These are phyloP conservation scores for Rutpela maculata DNA, from an alignment of 2,888 invertebrate genomes.

Conservation along the genomic window DNA sequence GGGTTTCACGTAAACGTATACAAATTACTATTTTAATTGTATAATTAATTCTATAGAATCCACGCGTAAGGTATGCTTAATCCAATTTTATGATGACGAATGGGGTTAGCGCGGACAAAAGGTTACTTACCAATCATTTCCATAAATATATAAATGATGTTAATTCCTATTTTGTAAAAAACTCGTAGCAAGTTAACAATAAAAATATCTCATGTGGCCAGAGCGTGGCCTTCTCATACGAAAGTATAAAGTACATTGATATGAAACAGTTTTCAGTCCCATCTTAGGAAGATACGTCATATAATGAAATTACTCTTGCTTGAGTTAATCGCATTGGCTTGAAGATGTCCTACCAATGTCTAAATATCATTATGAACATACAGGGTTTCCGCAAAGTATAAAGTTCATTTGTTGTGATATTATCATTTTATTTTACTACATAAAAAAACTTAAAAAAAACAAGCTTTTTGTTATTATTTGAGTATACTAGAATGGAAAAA, in stretches of 20 bases:
- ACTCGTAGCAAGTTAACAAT: neutral
- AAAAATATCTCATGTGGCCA: neutral
- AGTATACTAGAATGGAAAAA: no score
- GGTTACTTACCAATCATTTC: constrained; percentile 23
- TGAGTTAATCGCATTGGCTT: no score
- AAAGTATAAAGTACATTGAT: neutral
- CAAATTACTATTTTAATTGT: constrained; percentile 2
- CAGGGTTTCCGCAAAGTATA: no score
- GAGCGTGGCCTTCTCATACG: neutral
- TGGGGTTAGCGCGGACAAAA: constrained; percentile 6
- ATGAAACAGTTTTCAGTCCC: no score
- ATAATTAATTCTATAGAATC: neutral
- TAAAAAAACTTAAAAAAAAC: no score
- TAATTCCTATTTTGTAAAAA: constrained; percentile 13
- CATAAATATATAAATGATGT: constrained; percentile 34
- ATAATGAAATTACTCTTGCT: no score
- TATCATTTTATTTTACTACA: no score
- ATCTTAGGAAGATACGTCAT: no score
- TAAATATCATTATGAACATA: no score
- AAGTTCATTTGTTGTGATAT: no score
- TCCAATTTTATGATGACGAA: constrained; percentile 13
- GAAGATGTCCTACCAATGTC: no score
- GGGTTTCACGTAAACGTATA: constrained; percentile 14
- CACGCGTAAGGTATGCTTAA: neutral
- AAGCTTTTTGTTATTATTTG: no score